phyloP scores from a whole-genome alignment of 2,797 vertebrate genomes.

The Kryptopterus vitreolus region DNA sequence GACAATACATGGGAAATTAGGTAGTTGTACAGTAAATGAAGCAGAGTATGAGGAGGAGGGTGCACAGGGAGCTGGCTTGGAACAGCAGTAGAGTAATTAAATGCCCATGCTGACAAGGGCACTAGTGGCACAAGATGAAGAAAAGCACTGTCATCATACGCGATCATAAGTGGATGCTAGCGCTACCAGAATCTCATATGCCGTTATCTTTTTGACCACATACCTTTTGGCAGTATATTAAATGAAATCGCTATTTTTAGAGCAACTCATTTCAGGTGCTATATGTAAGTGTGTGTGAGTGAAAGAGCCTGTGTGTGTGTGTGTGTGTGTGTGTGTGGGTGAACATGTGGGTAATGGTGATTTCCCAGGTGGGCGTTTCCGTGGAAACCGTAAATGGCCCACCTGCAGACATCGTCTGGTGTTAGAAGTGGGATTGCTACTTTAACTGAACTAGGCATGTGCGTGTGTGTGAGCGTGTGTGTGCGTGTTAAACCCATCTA shows the following conservation, averaged over 20 bases:
- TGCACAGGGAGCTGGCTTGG: conserved; percentile 26
- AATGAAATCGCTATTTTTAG: conserved; percentile 35
- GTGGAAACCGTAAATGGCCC: conserved; percentile 63
- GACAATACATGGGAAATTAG: neutral
- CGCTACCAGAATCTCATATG: conserved; percentile 14
- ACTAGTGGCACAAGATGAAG: conserved; percentile 12
- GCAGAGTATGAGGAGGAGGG: neutral
- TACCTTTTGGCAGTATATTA: conserved; percentile 34
- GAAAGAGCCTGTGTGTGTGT: neutral
- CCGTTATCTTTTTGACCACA: conserved; percentile 3
- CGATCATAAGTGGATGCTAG: neutral
- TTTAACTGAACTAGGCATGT: conserved; percentile 40
- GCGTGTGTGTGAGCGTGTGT: conserved; percentile 9
- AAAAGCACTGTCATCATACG: conserved; percentile 4
- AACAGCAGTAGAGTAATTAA: conserved; percentile 43
- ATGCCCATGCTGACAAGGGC: conserved; percentile 39
- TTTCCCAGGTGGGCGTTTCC: conserved; percentile 63
- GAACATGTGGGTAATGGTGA: conserved; percentile 56
- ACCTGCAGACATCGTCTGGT: conserved; percentile 37
- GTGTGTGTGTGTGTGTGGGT: conserved; percentile 5
- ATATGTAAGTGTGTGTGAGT: conserved; percentile 4
- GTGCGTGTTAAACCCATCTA: conserved; percentile 52
- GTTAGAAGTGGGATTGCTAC: conserved; percentile 43
- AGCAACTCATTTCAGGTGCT: conserved; percentile 23
- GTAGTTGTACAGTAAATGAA: neutral